Percentiles rank a stretch among this genome's conserved stretches.
Conservation (phyloP, 2,113 vertebrate species). For the Brachyhypopomus occidentalis region DNA sequence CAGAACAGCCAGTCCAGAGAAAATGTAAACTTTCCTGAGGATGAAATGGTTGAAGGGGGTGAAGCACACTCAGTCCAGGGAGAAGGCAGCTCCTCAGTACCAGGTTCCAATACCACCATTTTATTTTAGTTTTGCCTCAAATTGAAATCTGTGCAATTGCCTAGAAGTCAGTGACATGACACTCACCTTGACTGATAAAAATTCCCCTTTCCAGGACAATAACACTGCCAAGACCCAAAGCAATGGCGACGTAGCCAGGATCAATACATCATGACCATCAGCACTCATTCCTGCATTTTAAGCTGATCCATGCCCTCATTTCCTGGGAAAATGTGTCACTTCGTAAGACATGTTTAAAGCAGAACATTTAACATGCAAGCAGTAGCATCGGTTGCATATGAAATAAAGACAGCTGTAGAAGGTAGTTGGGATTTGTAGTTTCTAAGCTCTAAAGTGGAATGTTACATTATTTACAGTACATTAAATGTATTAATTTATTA, state of each 20-base stretch:
- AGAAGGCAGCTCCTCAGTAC: conserved; percentile 49
- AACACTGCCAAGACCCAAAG: conserved; percentile 58
- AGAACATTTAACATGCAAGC: conserved; percentile 22
- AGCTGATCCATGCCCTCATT: background rate
- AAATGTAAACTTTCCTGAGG: conserved; percentile 81
- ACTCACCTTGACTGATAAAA: background rate
- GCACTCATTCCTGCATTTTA: background rate
- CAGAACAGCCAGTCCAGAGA: conserved; percentile 76
- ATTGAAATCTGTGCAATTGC: background rate
- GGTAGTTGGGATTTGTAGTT: conserved; percentile 4
- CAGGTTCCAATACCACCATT: conserved; percentile 52
- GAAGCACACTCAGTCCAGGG: conserved; percentile 51
- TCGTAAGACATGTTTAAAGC: background rate
- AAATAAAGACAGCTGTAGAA: background rate
- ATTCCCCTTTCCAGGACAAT: conserved; percentile 60
- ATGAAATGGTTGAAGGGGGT: conserved; percentile 65
- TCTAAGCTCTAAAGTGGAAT: background rate
- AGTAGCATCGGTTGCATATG: background rate
- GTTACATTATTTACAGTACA: background rate
- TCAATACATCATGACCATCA: background rate
- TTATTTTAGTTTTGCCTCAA: background rate
- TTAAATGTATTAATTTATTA: background rate
- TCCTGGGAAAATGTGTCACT: background rate
- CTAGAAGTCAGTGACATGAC: background rate
- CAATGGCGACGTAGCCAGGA: conserved; percentile 52